Evolutionary conservation across 2,888 invertebrate species (phyloP), one percentile per base, ranked within the genome.

Genomic region (Aelia acuminata): DNA sequence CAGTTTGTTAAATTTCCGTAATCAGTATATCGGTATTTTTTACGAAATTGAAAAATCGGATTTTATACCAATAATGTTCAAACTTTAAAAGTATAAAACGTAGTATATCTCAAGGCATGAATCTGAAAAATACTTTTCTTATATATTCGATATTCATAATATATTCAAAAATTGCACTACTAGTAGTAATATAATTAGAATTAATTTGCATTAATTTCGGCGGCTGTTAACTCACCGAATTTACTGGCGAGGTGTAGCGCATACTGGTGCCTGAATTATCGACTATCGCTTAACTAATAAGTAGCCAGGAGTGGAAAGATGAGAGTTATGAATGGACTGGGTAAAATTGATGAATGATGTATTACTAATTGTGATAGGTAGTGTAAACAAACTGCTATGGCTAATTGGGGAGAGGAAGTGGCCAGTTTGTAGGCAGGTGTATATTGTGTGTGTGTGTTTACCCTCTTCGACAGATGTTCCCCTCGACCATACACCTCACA

Each of bases 361-460:
- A 70, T 18, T 70, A 70, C 63, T 70, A 70, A 70, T 70, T 70
- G 35, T 35, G 63, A 70, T 35, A 35, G 63, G 18, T n/a, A 70
- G 63, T 70, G 63, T 70, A 70, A 70, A 70, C 63, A 70, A 70
- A 70, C 63, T 35, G 63, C 35, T 70, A 20, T 31, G 2, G 63
- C 35, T 70, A 70, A 70, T 70, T 70, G 35, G 63, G 63, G 63
- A 70, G 63, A 63, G 63, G 63, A 70, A 70, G 63, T 70, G 63
- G 63, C 31, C 63, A 70, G 63, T 70, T 70, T 22, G 63, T 20
- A 3, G 63, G 63, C 63, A 70, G 63, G 63, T 70, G 63, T 70
- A 35, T 7, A 1, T 35, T 8, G 18, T 4, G n/a, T n/a, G n/a
- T n/a, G n/a, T 70, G 18, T 70, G 63, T 70, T 70, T 35, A 35